These are phyloP conservation scores for Petromus typicus DNA, from an alignment of 2,113 vertebrate genomes.

Conservation along the genomic window DNA sequence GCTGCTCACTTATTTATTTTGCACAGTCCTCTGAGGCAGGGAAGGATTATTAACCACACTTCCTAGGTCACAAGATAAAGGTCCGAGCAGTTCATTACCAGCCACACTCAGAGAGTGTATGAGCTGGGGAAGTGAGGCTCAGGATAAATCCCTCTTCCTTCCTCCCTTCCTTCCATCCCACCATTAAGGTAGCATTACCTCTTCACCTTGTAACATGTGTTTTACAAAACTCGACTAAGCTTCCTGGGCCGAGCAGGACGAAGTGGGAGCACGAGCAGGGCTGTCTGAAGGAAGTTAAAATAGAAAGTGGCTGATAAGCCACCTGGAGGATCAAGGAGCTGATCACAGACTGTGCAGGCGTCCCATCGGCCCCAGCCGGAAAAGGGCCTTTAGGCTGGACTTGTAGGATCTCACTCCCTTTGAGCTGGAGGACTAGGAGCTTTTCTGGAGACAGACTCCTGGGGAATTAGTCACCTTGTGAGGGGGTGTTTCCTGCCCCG, in stretches of 20 bases:
- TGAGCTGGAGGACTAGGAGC: not conserved
- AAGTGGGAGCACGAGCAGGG: not conserved
- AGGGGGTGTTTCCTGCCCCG: not conserved
- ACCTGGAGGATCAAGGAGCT: not conserved
- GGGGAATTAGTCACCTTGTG: not conserved
- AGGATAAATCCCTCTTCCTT: not conserved
- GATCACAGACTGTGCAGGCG: not conserved
- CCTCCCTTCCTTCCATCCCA: not conserved
- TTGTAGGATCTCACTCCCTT: not conserved
- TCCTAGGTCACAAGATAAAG: conserved; percentile 16
- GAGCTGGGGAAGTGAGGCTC: not conserved
- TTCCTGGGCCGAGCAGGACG: not conserved
- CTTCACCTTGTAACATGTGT: not conserved
- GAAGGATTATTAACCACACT: not conserved
- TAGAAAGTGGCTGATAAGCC: not conserved
- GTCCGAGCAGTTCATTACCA: not conserved
- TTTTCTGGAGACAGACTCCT: not conserved
- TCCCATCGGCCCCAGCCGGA: not conserved
- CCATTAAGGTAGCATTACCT: not conserved
- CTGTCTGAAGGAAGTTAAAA: not conserved
- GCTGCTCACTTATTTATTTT: not conserved
- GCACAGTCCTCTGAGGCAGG: not conserved
- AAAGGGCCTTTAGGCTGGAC: not conserved
- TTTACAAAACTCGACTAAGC: not conserved
- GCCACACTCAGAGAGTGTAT: not conserved